phyloP scores from a whole-genome alignment of 92 coral and sea anemone species.

The Paragorgia papillata region DNA sequence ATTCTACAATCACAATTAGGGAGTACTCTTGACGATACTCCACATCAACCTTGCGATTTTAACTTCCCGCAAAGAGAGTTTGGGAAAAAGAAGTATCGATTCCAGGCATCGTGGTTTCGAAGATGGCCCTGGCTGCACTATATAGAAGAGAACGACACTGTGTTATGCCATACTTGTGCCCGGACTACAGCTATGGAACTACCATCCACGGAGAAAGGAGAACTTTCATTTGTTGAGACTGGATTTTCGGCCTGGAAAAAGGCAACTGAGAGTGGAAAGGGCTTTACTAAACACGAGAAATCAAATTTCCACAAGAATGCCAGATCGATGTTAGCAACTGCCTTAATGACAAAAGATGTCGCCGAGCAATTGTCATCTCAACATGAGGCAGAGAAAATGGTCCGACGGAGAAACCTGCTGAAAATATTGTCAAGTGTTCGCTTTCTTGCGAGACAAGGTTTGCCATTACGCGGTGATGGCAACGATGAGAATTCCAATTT shows the following conservation, averaged over 20 bases:
- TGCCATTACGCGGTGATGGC: background rate
- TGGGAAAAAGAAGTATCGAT: slow-evolving; percentile 15
- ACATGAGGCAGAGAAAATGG: slow-evolving; percentile 1
- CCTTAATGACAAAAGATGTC: background rate
- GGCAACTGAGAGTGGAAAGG: slow-evolving; percentile 12
- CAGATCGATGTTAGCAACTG: slow-evolving; percentile 1
- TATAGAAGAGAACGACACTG: no score
- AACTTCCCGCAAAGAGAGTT: slow-evolving; percentile 13
- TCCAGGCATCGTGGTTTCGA: slow-evolving; percentile 15
- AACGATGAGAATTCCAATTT: slow-evolving; percentile 8
- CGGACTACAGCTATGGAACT: background rate
- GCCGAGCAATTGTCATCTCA: slow-evolving; percentile 1
- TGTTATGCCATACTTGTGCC: slow-evolving; percentile 15
- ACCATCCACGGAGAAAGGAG: slow-evolving; percentile 2
- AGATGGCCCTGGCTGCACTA: slow-evolving; percentile 19
- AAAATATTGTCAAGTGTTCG: slow-evolving; percentile 1
- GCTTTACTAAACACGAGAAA: background rate
- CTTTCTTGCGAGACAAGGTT: background rate
- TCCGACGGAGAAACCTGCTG: background rate
- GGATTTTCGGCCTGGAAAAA: slow-evolving; percentile 19
- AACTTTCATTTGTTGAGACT: slow-evolving; percentile 6
- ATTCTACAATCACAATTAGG: background rate
- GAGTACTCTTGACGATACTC: background rate
- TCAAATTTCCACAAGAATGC: no score
- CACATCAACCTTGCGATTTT: slow-evolving; percentile 5